Evolutionary conservation across 1,140 invertebrate species (phyloP).

Genomic region (Hermetia illucens): DNA sequence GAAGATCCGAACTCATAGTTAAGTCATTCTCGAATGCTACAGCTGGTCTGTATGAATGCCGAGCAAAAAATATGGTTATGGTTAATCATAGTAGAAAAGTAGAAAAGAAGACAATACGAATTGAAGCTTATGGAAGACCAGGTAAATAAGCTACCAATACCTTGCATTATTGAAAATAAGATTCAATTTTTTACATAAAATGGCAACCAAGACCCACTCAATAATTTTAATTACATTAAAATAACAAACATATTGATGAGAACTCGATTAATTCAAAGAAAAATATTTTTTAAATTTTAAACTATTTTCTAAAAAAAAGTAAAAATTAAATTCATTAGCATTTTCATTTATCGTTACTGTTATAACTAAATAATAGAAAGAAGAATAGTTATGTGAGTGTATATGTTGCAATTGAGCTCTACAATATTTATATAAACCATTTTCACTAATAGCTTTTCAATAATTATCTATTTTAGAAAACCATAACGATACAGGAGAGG

Average conservation of each 20-base stretch:
- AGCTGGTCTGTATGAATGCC: conserved; percentile 58
- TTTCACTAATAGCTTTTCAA: too few relatives aligned
- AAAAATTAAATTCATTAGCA: background rate
- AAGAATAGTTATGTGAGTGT: too few relatives aligned
- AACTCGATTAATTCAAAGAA: background rate
- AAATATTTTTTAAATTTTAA: background rate
- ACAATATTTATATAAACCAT: too few relatives aligned
- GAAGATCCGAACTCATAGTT: conserved; percentile 62
- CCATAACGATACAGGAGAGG: conserved; percentile 12
- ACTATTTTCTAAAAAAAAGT: conserved; percentile 2
- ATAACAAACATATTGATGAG: background rate
- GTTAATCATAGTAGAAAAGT: too few relatives aligned
- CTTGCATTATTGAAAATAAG: too few relatives aligned
- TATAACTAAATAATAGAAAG: too few relatives aligned
- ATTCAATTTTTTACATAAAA: too few relatives aligned
- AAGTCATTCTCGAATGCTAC: conserved; percentile 50
- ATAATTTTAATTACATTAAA: background rate
- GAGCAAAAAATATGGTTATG: conserved; percentile 37
- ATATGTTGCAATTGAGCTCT: too few relatives aligned
- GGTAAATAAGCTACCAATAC: background rate
- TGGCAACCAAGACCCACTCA: background rate
- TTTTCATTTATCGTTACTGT: conserved; percentile 2
- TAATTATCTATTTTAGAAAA: too few relatives aligned
- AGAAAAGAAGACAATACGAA: conserved; percentile 21
- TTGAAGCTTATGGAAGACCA: conserved; percentile 18